Base-by-base conservation (phyloP, 2,797 vertebrate genomes). In the Pangasius sanitwongsei region DNA sequence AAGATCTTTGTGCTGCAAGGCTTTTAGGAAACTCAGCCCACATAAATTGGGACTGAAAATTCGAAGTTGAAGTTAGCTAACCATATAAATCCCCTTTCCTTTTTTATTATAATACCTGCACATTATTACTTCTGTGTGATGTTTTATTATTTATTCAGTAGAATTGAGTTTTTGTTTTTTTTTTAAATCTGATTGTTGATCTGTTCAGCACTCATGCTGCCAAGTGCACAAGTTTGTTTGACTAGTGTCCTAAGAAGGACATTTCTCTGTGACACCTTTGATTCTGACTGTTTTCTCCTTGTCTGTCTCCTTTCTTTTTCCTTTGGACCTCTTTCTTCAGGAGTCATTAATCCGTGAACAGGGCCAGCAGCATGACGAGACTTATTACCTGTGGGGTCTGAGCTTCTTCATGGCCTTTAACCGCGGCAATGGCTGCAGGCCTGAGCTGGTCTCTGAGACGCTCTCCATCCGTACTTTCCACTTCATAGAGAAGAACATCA, bases 331-430 rank as follows among this genome's bases (percentile, higher is more conserved):
- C 18, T 15, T 20, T 55, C 16, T 77, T 67, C 90, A 99, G 98
- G 98, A 99, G 92, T 96, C 95, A 70, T 93, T 99, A 77, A 95
- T 98, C 87, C 96, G 97, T 74, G 98, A 99, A 92, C 97, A 96
- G 92, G 96, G 96, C 0, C 97, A 99, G 93, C 95, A 99, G 89
- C 98, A 99, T 0, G 98, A 99, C 1, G 98, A 99, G 94, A 99
- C 97, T 0, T 99, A 98, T 92, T 99, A 98, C 94, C 95, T 99
- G 67, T 99, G 98, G 98, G 96, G 98, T 0, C 95, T 97, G n/a
- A 96, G 96, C 91, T 99, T 99, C 93, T 99, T 99, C 93, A 99
- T 99, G 98, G 97, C 97, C 77, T 99, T 99, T 93, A 99, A 99
- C 93, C 97, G 98, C n/a, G 93, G 96, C 28, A 96, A 94, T 0